Percentiles rank a stretch among this genome's conserved stretches.
Conservation (phyloP, 2,888 invertebrate species). For the Cephus nigrinus region DNA sequence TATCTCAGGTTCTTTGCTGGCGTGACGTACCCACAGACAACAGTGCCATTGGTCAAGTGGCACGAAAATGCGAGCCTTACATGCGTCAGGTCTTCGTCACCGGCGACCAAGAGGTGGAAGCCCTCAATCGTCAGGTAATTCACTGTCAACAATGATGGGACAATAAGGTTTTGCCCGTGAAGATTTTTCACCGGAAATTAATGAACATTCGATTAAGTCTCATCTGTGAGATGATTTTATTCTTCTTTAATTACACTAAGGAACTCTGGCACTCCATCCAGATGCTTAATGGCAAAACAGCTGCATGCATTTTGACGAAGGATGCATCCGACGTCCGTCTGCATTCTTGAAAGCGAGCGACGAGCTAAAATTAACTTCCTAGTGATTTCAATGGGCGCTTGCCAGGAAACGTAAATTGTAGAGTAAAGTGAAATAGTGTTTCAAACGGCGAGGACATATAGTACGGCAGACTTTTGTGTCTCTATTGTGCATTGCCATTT, state of each 20-base stretch:
- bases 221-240: not conserved
- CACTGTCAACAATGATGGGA: not conserved
- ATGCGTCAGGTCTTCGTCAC: constrained; percentile 94
- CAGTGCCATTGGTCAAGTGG: constrained; percentile 89
- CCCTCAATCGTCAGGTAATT: constrained; percentile 77
- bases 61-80: constrained; percentile 92
- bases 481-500: not conserved
- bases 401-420: not conserved
- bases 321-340: not conserved
- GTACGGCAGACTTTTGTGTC: not conserved
- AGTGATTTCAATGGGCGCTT: not conserved
- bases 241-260: not conserved
- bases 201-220: not conserved
- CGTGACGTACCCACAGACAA: constrained; percentile 92
- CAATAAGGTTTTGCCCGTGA: not conserved
- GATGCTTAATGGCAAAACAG: not conserved
- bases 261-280: not conserved
- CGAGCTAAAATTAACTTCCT: not conserved
- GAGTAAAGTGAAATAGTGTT: not conserved
- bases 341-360: not conserved
- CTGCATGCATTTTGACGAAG: not conserved
- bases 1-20: constrained; percentile 85
- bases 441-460: not conserved
- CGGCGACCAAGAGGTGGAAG: constrained; percentile 73
- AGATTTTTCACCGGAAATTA: not conserved